Conservation (phyloP, 2,888 invertebrate species). For the Drosophila parthenogenetica region DNA sequence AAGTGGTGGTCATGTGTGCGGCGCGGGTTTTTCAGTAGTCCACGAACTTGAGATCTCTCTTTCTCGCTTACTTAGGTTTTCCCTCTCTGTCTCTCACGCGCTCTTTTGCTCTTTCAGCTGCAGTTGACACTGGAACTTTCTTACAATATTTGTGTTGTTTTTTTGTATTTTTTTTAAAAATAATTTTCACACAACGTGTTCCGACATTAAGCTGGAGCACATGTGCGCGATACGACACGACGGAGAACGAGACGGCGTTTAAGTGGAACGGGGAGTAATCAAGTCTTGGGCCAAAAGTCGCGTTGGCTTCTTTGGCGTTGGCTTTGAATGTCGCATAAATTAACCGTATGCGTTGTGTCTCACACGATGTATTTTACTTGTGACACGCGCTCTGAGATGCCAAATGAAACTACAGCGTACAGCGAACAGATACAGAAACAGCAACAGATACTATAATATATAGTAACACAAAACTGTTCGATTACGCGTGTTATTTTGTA, state of each 20-base stretch:
- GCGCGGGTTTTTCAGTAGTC: slow-evolving; percentile 54
- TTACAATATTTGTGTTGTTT: not conserved
- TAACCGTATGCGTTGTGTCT: slow-evolving; percentile 21
- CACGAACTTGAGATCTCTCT: slow-evolving; percentile 26
- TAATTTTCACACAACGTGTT: slow-evolving; percentile 67
- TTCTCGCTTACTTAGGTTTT: not conserved
- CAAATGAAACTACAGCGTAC: not conserved
- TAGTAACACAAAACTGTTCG: slow-evolving; percentile 7
- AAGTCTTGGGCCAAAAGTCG: slow-evolving; percentile 28
- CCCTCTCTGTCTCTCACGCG: not conserved
- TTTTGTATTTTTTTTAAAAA: slow-evolving; percentile 4
- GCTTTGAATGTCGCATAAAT: slow-evolving; percentile 38
- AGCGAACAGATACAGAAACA: slow-evolving; percentile 2
- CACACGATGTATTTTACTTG: slow-evolving; percentile 16
- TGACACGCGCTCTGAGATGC: slow-evolving; percentile 8
- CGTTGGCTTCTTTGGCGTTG: slow-evolving; percentile 23
- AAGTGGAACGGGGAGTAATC: not conserved
- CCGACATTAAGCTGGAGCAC: slow-evolving; percentile 63
- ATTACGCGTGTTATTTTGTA: slow-evolving; percentile 27
- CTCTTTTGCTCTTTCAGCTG: slow-evolving; percentile 6
- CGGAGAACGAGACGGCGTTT: not conserved
- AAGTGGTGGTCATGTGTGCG: slow-evolving; percentile 73
- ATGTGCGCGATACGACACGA: slow-evolving; percentile 46
- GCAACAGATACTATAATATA: slow-evolving; percentile 8
- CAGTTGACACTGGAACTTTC: slow-evolving; percentile 39